These are phyloP conservation scores for Sipha maydis DNA, from an alignment of 2,888 invertebrate genomes.

Conservation along the genomic window DNA sequence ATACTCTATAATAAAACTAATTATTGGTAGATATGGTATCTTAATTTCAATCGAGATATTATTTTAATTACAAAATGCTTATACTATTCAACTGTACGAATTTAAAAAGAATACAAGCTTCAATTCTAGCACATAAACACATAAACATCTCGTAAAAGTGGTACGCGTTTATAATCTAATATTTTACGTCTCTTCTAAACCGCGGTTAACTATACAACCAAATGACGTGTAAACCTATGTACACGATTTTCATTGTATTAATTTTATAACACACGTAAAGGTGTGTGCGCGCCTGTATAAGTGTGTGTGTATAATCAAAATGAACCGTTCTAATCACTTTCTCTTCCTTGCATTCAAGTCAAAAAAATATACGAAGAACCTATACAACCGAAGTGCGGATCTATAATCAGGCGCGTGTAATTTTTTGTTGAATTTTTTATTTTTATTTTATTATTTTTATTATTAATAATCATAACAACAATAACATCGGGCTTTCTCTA, in stretches of 20 bases:
- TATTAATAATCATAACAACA: conserved; percentile 6
- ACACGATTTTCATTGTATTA: conserved; percentile 24
- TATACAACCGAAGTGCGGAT: not conserved
- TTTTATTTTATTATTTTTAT: not conserved
- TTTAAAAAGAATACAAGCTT: too few relatives aligned
- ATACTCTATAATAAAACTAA: too few relatives aligned
- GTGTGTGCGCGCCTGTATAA: not conserved
- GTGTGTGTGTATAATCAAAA: not conserved
- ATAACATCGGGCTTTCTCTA: conserved; percentile 32
- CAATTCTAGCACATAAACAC: too few relatives aligned
- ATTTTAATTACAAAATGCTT: too few relatives aligned
- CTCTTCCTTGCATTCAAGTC: conserved; percentile 25
- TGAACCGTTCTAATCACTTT: conserved; percentile 39
- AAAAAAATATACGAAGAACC: conserved; percentile 31
- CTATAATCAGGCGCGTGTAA: not conserved
- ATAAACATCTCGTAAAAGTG: too few relatives aligned
- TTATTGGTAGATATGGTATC: too few relatives aligned
- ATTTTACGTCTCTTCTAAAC: not conserved
- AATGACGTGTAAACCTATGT: not conserved
- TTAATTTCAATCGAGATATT: too few relatives aligned
- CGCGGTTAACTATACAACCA: not conserved
- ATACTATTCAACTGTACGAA: too few relatives aligned
- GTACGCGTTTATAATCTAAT: too few relatives aligned
- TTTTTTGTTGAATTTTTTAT: conserved; percentile 1
- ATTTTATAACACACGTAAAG: not conserved